Evolutionary conservation across 2,113 vertebrate genomes (phyloP), one percentile per base, ranked within the genome.

Genomic region (Tupaia tana): DNA sequence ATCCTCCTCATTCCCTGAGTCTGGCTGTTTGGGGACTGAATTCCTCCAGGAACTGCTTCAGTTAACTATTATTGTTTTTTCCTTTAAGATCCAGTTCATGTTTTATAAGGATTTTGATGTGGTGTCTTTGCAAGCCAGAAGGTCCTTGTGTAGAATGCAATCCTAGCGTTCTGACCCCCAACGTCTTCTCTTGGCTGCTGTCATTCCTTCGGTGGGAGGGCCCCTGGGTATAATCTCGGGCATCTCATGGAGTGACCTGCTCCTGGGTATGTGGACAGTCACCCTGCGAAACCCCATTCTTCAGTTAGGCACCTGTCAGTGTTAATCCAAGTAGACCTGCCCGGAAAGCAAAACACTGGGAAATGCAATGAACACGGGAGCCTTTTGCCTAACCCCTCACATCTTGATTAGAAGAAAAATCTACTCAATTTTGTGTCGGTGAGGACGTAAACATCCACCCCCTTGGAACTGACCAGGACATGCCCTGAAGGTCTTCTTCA

Each of bases 281-380:
- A 79, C 78, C 95, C 80, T 61, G 96, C 61, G 63, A 74, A 89
- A 96, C 90, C 91, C 63, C 75, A 63, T 83, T 94, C 95, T 96
- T 95, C 43, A 93, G 85, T 97, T 85, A 96, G 93, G 91, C 85
- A 9, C 86, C 90, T 96, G 93, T 92, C 58, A 97, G 92, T 96
- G 93, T 92, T 61, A 97, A 67, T 97, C 97, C 97, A 80, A 78
- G 58, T 18, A 29, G 15, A 24, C 52, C 64, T 5, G 24, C 19
- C 15, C 56, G 66, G 31, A 77, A 69, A 69, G 43, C 43, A 66
- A 70, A 59, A 2, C 67, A 13, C 78, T 71, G 19, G 19, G 14
- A 31, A 34, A 6, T 16, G n/a, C 86, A 64, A 25, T 31, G 19
- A 20, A n/a, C 61, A 67, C 64, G 85, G 11, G 54, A 7, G 1